Percentiles rank a stretch among this genome's conserved stretches.
Conservation (phyloP, 2,888 invertebrate genomes). For the Colletes collaris region DNA sequence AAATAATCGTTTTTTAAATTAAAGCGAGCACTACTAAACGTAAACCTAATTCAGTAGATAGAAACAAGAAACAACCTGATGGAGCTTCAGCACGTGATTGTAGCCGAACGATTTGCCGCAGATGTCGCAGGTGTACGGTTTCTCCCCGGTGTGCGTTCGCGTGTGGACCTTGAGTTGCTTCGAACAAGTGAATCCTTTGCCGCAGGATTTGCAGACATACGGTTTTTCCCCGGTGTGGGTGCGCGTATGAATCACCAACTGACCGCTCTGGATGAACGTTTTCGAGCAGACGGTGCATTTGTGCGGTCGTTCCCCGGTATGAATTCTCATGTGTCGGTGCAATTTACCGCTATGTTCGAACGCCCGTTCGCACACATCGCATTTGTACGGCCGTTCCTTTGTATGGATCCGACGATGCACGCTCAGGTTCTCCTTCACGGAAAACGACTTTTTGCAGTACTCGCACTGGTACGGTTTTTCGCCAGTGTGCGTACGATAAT, state of each 20-base stretch:
- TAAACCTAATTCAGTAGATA: background rate
- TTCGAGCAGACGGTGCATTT: conserved; percentile 94
- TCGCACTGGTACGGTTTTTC: conserved; percentile 96
- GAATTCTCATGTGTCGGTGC: conserved; percentile 95
- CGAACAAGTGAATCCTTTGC: conserved; percentile 95
- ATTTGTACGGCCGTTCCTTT: conserved; percentile 95
- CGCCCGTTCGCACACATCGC: conserved; percentile 93
- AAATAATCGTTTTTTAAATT: too few species aligned
- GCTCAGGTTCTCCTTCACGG: conserved; percentile 95
- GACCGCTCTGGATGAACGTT: conserved; percentile 96
- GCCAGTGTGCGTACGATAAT: conserved; percentile 95
- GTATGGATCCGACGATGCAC: conserved; percentile 95
- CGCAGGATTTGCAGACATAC: conserved; percentile 91
- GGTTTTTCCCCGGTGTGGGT: conserved; percentile 96
- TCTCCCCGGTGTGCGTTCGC: conserved; percentile 95
- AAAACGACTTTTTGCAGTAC: conserved; percentile 95
- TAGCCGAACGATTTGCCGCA: conserved; percentile 96
- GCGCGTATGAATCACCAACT: conserved; percentile 94
- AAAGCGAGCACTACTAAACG: background rate
- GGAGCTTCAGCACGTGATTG: conserved; percentile 94
- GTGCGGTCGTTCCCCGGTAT: conserved; percentile 95
- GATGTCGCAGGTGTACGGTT: conserved; percentile 95
- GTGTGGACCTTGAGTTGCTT: conserved; percentile 96
- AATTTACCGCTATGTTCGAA: conserved; percentile 96
- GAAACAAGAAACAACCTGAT: conserved; percentile 83